A percentile compares a stretch with the other conserved stretches of the same genome.
Conservation (phyloP, 1,140 invertebrate genomes). For the Lepidostoma basale region DNA sequence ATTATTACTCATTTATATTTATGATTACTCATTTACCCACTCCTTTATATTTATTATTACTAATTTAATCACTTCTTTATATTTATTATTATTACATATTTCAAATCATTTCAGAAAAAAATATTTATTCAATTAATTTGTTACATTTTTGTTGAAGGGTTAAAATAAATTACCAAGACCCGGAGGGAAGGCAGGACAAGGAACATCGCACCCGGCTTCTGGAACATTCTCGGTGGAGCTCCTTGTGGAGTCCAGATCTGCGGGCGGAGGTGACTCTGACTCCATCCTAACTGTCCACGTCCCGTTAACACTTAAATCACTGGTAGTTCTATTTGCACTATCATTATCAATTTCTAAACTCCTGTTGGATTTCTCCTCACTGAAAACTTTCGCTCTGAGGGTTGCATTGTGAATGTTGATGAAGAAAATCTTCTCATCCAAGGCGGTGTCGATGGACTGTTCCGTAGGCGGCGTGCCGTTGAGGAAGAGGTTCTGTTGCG, state of each 20-base stretch:
- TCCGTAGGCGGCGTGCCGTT: constrained; percentile 4
- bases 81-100: too few species aligned
- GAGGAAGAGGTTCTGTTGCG: not conserved
- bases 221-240: not conserved
- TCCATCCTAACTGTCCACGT: not conserved
- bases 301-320: not conserved
- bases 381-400: not conserved
- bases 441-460: not conserved
- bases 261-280: too few species aligned
- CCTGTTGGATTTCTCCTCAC: not conserved
- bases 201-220: constrained; percentile 24
- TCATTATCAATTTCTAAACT: not conserved
- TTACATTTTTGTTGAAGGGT: too few species aligned
- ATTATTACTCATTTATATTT: too few species aligned
- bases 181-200: constrained; percentile 38
- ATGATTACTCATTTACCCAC: too few species aligned
- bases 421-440: not conserved
- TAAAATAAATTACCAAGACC: constrained; percentile 42
- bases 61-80: too few species aligned
- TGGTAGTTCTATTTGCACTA: not conserved
- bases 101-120: too few species aligned
- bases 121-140: too few species aligned
- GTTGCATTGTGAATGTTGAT: constrained; percentile 19
- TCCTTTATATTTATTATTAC: too few species aligned
- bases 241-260: not conserved